Conservation (phyloP, 1,140 invertebrate species). For the Rhopalosiphum maidis region DNA sequence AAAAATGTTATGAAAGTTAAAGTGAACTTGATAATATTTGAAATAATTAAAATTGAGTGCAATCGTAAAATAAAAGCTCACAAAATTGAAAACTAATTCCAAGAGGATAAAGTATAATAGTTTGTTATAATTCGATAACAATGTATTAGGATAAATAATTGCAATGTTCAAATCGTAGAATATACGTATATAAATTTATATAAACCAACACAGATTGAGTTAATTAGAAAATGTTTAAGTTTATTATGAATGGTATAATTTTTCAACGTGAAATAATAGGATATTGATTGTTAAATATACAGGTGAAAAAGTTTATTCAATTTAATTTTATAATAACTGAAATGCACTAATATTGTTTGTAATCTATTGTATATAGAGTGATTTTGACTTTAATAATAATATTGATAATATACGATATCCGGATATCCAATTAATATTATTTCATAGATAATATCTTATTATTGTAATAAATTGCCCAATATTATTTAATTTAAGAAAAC, state of each 20-base stretch:
- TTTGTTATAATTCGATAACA: neutral
- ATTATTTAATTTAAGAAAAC: neutral
- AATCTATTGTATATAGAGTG: neutral
- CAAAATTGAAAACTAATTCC: neutral
- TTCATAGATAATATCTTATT: neutral
- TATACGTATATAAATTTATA: neutral
- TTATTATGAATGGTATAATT: neutral
- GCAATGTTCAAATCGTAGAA: neutral
- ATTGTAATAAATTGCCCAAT: neutral
- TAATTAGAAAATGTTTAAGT: neutral
- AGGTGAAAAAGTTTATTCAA: neutral
- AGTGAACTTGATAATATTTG: neutral
- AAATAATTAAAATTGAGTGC: neutral
- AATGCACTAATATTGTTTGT: neutral
- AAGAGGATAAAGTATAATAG: neutral
- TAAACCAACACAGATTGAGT: neutral
- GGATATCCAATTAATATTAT: neutral
- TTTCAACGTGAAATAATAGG: neutral
- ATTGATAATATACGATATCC: neutral
- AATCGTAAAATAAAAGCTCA: neutral
- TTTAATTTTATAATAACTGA: neutral
- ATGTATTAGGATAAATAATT: neutral
- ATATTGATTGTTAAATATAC: neutral
- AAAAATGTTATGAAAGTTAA: neutral
- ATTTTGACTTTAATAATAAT: neutral